Conservation (phyloP, 2,888 invertebrate genomes). For the Creontiades dilutus region DNA sequence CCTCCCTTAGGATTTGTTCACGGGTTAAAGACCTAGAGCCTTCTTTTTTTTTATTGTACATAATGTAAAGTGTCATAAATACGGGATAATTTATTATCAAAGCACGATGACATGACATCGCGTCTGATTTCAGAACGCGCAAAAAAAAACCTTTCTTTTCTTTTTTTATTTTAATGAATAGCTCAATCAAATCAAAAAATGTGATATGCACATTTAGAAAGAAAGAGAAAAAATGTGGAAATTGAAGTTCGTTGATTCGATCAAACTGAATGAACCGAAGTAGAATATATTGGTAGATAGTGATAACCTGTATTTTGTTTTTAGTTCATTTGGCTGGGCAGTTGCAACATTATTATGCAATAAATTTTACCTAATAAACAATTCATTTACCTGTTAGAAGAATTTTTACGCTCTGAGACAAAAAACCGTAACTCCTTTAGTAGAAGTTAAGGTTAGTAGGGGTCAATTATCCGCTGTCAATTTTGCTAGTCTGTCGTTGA, state of each 20-base stretch:
- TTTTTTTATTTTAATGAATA: conserved; percentile 43
- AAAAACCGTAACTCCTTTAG: conserved; percentile 25
- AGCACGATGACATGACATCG: conserved; percentile 56
- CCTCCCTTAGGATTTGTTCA: conserved; percentile 4
- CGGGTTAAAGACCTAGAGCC: conserved; percentile 16
- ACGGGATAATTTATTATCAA: conserved; percentile 71
- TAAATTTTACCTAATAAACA: conserved; percentile 39
- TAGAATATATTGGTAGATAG: not conserved
- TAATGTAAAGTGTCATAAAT: conserved; percentile 74
- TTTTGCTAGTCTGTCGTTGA: conserved; percentile 18
- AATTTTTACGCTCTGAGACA: conserved; percentile 37
- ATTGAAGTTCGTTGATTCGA: not conserved
- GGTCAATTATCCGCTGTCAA: not conserved
- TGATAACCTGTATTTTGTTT: conserved; percentile 36
- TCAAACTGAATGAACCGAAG: not conserved
- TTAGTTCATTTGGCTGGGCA: conserved; percentile 62
- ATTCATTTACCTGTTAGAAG: conserved; percentile 15
- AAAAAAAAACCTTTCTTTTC: not conserved
- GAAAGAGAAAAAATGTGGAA: not conserved
- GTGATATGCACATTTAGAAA: conserved; percentile 70
- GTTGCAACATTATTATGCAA: conserved; percentile 59
- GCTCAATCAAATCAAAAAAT: conserved; percentile 71
- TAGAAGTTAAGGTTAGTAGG: not conserved
- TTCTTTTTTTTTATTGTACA: conserved; percentile 65
- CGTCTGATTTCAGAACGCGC: conserved; percentile 31